These are phyloP conservation scores for Amphipyra tragopoginis DNA, from an alignment of 2,888 invertebrate species.

Conservation along the genomic window DNA sequence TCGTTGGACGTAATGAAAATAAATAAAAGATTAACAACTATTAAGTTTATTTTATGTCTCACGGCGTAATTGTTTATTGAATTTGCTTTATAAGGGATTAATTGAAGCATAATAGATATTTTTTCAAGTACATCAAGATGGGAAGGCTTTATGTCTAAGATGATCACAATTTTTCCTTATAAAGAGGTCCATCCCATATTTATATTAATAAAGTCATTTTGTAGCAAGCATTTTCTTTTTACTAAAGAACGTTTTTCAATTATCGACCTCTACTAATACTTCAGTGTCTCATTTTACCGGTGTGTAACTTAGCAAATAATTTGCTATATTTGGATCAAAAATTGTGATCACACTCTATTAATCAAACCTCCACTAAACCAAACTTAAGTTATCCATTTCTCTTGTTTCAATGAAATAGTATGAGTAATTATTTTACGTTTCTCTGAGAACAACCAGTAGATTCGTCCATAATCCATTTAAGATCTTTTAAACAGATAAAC, in stretches of 20 bases:
- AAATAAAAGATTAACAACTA: slow-evolving; percentile 51
- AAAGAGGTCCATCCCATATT: slow-evolving; percentile 3
- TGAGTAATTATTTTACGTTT: not conserved
- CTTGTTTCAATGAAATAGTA: no score
- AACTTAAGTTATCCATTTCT: no score
- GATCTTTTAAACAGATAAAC: not conserved
- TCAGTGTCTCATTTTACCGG: no score
- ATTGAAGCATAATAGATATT: slow-evolving; percentile 28
- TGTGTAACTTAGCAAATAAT: no score
- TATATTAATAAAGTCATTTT: no score
- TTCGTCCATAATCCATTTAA: not conserved
- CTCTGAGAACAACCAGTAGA: not conserved
- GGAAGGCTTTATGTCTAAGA: slow-evolving; percentile 17
- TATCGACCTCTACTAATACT: no score
- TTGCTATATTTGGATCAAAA: no score
- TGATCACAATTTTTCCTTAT: slow-evolving; percentile 29
- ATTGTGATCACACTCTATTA: no score
- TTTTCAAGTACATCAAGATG: slow-evolving; percentile 30
- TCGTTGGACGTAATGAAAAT: slow-evolving; percentile 57
- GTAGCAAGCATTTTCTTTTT: no score
- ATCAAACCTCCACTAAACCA: no score
- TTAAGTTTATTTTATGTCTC: slow-evolving; percentile 57
- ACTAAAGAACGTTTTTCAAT: no score
- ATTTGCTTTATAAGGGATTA: slow-evolving; percentile 44
- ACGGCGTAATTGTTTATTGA: slow-evolving; percentile 49